Evolutionary conservation across 2,113 vertebrate genomes (phyloP), one percentile per base, ranked within the genome.

Genomic region (Cynocephalus volans): DNA sequence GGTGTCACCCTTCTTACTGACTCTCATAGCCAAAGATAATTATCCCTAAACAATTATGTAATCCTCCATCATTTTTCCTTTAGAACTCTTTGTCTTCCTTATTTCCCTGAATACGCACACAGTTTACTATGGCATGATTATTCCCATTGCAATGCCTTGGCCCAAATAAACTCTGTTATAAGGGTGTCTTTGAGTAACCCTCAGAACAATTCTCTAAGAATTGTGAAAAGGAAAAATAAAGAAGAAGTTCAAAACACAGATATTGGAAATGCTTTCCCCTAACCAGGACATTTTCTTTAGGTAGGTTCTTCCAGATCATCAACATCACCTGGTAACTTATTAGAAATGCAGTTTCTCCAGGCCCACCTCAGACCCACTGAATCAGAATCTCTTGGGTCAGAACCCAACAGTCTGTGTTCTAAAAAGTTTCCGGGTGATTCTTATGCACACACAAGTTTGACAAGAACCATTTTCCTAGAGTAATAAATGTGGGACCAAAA

Each of bases 201-300:
- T 75, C 72, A 82, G 36, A 75, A 77, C 5, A 31, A 6, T 76
- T 93, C 41, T 56, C 87, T 79, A 89, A 91, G 75, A 62, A 94
- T 77, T 93, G 72, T 77, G 24, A 48, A 15, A 93, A 81, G 26
- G 36, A 33, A 26, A 24, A 0, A 18, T 10, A 19, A 18, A 15
- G 41, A 54, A 36, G 36, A 73, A 92, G 77, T 60, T 18, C 13
- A 77, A 82, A 82, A 60, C 31, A 70, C 45, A 64, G 48, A 72
- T 45, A 58, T 15, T 91, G 50, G 36, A 60, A 92, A 65, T 65
- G 17, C 1, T 21, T 58, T 90, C 19, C 21, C 45, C 50, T 79
- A 84, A 54, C 11, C 4, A 48, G 18, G 52, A 28, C 76, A 56
- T 56, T 90, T 88, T 69, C 56, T 90, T 75, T 62, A 76, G 23